phyloP scores from a whole-genome alignment of 2,797 vertebrate species.

The Lacerta bilineata region DNA sequence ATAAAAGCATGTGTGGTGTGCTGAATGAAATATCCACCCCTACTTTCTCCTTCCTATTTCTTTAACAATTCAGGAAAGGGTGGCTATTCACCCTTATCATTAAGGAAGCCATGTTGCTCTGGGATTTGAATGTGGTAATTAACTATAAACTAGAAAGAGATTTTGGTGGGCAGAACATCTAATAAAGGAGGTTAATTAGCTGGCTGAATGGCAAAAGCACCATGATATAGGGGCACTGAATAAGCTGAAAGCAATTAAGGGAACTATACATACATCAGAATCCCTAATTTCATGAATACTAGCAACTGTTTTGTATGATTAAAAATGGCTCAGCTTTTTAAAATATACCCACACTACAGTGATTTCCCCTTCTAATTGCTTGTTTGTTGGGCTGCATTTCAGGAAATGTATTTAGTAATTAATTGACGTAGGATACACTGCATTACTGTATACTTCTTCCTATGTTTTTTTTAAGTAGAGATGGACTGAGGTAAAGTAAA shows the following conservation, averaged over 20 bases:
- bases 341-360: not conserved
- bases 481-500: not conserved
- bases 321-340: slow-evolving; percentile 8
- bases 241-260: slow-evolving; percentile 53
- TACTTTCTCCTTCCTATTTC: not conserved
- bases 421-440: not conserved
- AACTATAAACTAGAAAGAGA: slow-evolving; percentile 57
- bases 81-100: slow-evolving; percentile 54
- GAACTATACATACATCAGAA: slow-evolving; percentile 44
- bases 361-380: slow-evolving; percentile 27
- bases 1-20: slow-evolving; percentile 17
- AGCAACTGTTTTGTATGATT: slow-evolving; percentile 8
- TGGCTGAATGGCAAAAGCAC: slow-evolving; percentile 53
- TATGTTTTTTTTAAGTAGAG: not conserved
- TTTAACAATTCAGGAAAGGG: slow-evolving; percentile 30
- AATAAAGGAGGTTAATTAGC: slow-evolving; percentile 70
- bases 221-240: slow-evolving; percentile 54
- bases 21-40: slow-evolving; percentile 19
- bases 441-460: slow-evolving; percentile 10
- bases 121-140: slow-evolving; percentile 62
- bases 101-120: slow-evolving; percentile 37
- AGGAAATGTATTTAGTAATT: slow-evolving; percentile 9
- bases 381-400: slow-evolving; percentile 11
- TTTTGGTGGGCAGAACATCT: slow-evolving; percentile 56
- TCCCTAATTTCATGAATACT: slow-evolving; percentile 44